Percentiles rank a stretch among this genome's conserved stretches.
These are phyloP conservation scores for Temnothorax ravouxi DNA, from an alignment of 2,888 invertebrate genomes.

Conservation along the genomic window DNA sequence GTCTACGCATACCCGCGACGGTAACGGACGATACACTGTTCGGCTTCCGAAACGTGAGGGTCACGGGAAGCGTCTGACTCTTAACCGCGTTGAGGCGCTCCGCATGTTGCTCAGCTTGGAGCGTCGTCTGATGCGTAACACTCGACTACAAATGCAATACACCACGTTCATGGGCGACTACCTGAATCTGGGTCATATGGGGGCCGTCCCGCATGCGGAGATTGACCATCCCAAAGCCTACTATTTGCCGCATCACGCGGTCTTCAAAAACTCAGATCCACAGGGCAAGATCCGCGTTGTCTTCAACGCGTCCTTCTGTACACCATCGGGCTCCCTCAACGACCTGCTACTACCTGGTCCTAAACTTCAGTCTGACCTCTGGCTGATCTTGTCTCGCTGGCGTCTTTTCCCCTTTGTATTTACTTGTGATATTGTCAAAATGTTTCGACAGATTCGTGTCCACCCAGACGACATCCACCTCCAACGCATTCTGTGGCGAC, in stretches of 20 bases:
- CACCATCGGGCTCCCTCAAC: background rate
- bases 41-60: background rate
- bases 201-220: fast-evolving
- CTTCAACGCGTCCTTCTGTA: background rate
- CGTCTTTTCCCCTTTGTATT: background rate
- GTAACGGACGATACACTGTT: background rate
- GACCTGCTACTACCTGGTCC: background rate
- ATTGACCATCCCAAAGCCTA: background rate
- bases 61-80: fast-evolving
- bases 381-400: background rate
- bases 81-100: background rate
- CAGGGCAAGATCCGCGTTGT: background rate
- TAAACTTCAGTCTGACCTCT: background rate
- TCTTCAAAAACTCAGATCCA: background rate
- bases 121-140: background rate
- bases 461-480: background rate
- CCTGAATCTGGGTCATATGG: background rate
- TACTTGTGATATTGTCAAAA: background rate
- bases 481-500: background rate
- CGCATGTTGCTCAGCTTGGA: background rate
- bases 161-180: background rate
- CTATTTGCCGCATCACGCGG: background rate
- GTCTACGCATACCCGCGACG: background rate
- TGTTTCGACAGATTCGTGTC: background rate
- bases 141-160: background rate